These are phyloP conservation scores for Ellobium chinense DNA, from an alignment of 2,888 invertebrate genomes.

Conservation along the genomic window DNA sequence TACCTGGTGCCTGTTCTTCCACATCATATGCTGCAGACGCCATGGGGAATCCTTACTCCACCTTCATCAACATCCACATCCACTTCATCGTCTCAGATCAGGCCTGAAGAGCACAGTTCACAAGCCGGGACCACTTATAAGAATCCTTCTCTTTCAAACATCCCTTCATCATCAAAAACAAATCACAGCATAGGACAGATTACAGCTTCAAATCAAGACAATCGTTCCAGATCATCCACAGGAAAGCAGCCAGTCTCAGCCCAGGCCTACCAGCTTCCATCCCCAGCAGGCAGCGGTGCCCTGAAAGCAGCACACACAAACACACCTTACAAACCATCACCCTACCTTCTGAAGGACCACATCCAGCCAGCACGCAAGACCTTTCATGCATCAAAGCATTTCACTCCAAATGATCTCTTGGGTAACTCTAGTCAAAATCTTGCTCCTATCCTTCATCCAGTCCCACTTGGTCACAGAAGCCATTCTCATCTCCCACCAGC, in stretches of 20 bases:
- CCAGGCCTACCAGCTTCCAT: conserved; percentile 7
- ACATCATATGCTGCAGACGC: conserved; percentile 25
- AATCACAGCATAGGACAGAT: conserved; percentile 13
- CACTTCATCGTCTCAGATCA: not conserved
- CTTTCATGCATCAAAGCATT: conserved; percentile 17
- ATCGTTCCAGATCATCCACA: conserved; percentile 6
- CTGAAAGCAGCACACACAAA: conserved; percentile 32
- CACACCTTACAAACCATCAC: conserved; percentile 30
- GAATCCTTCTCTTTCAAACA: not conserved
- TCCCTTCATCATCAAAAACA: conserved; percentile 11
- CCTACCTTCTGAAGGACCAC: conserved; percentile 35
- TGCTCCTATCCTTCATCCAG: conserved; percentile 32
- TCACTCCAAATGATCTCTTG: conserved; percentile 25
- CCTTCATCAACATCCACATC: conserved; percentile 10
- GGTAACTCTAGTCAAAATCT: conserved; percentile 38
- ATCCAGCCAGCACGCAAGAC: conserved; percentile 20
- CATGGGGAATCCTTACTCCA: conserved; percentile 29
- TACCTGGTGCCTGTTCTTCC: conserved; percentile 31
- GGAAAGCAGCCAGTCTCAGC: not conserved
- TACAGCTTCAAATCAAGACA: not conserved
- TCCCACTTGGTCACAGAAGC: conserved; percentile 27
- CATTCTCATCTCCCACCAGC: conserved; percentile 40
- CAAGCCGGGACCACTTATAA: not conserved
- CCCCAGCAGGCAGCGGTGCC: not conserved
- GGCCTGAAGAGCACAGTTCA: not conserved